phyloP scores from a whole-genome alignment of 1,140 invertebrate species.

The Neocloeon triangulifer region DNA sequence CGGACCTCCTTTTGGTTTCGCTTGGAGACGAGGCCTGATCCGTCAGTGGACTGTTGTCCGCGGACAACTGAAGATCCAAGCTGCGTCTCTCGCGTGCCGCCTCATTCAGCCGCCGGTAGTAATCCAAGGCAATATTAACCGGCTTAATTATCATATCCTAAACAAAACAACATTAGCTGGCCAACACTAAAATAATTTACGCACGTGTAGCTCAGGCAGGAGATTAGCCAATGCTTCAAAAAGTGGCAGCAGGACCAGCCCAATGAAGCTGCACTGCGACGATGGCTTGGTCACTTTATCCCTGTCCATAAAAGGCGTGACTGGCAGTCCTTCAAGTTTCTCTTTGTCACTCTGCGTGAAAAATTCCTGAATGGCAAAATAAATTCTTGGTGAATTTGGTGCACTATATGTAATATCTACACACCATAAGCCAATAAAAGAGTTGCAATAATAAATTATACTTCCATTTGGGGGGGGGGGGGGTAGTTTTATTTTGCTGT shows the following conservation, averaged over 20 bases:
- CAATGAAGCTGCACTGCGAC: conserved; percentile 69
- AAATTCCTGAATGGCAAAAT: conserved; percentile 30
- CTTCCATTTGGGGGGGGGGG: too few species aligned
- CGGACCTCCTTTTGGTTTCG: conserved; percentile 6
- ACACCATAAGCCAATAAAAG: too few species aligned
- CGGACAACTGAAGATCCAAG: conserved; percentile 18
- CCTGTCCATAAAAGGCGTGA: conserved; percentile 77
- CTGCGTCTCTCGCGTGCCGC: conserved; percentile 32
- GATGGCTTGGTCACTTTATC: conserved; percentile 71
- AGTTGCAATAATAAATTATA: too few species aligned
- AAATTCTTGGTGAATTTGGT: too few species aligned
- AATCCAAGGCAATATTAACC: conserved; percentile 30
- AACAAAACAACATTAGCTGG: too few species aligned
- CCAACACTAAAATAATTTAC: too few species aligned
- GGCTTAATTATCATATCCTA: conserved; percentile 35
- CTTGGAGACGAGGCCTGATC: conserved; percentile 4
- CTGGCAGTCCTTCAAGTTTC: conserved; percentile 60
- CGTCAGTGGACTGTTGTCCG: conserved; percentile 6
- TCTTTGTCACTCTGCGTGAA: conserved; percentile 66
- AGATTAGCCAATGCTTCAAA: conserved; percentile 53
- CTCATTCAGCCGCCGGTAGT: conserved; percentile 38
- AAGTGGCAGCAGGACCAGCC: conserved; percentile 55
- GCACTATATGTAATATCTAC: too few species aligned
- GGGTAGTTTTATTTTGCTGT: too few species aligned
- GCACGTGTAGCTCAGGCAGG: conserved; percentile 41